phyloP scores from a whole-genome alignment of 2,797 vertebrate genomes.

The Cottoperca gobio region DNA sequence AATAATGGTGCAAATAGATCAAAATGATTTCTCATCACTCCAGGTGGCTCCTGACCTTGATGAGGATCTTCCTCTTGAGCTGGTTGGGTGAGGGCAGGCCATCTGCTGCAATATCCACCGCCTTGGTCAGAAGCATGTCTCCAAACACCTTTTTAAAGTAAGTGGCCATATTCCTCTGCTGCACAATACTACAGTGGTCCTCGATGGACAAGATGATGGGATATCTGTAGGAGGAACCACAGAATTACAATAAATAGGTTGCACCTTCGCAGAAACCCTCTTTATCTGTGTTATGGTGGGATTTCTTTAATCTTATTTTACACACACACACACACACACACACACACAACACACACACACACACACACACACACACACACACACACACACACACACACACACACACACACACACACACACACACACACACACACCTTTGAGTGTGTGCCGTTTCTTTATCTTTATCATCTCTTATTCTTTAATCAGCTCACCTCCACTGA shows the following conservation, averaged over 20 bases:
- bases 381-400: too few species aligned
- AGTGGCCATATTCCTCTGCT: conserved; percentile 98
- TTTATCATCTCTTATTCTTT: conserved; percentile 1
- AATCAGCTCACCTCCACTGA: background rate
- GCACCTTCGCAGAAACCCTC: conserved; percentile 4
- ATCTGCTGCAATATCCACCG: conserved; percentile 94
- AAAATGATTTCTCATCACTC: background rate
- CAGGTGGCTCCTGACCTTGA: conserved; percentile 87
- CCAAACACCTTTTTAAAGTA: conserved; percentile 96
- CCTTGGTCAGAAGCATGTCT: conserved; percentile 96
- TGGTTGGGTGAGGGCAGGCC: conserved; percentile 97
- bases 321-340: too few species aligned
- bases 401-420: too few species aligned
- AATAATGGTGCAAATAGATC: background rate
- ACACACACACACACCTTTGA: too few species aligned
- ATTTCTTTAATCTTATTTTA: conserved; percentile 5
- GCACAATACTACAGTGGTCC: conserved; percentile 98
- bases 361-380: too few species aligned
- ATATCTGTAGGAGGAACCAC: conserved; percentile 83
- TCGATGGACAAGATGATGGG: conserved; percentile 97
- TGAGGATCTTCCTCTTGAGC: conserved; percentile 97
- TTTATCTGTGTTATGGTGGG: background rate
- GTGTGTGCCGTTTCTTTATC: background rate
- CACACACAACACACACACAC: too few species aligned
- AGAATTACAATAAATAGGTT: background rate